phyloP scores from a whole-genome alignment of 2,113 vertebrate species.

The Camelus bactrianus region DNA sequence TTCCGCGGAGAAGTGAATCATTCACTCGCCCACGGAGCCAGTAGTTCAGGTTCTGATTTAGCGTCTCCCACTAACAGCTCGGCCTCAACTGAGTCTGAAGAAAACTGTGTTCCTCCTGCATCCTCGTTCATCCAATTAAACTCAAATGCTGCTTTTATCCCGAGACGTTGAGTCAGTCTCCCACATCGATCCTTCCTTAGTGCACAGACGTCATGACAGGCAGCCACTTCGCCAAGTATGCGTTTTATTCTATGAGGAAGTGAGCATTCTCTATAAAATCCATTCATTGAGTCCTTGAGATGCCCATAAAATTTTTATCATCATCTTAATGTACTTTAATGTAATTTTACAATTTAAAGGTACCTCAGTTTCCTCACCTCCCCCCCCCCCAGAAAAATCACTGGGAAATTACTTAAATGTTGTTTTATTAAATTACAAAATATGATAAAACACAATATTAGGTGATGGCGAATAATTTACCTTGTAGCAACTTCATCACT shows the following conservation, averaged over 20 bases:
- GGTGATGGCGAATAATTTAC: background rate
- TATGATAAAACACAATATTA: background rate
- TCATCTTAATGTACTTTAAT: background rate
- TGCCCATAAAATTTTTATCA: background rate
- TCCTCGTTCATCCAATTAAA: no score
- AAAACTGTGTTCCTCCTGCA: background rate
- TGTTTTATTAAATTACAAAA: background rate
- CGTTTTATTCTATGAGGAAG: background rate
- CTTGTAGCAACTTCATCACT: background rate
- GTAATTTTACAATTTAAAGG: background rate
- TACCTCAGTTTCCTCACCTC: background rate
- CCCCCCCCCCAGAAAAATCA: background rate
- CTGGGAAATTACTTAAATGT: background rate
- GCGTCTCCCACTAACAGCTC: background rate
- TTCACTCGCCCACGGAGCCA: accelerated
- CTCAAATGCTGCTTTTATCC: background rate
- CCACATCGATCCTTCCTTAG: no score
- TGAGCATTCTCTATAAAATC: background rate
- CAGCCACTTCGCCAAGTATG: accelerated
- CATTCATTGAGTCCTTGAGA: background rate
- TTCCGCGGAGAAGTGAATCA: background rate
- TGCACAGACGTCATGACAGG: no score
- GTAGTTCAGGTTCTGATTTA: background rate
- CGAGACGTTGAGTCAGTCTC: accelerated
- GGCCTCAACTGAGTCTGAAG: background rate